Conservation (phyloP, 2,888 invertebrate species). For the Teleogryllus oceanicus region DNA sequence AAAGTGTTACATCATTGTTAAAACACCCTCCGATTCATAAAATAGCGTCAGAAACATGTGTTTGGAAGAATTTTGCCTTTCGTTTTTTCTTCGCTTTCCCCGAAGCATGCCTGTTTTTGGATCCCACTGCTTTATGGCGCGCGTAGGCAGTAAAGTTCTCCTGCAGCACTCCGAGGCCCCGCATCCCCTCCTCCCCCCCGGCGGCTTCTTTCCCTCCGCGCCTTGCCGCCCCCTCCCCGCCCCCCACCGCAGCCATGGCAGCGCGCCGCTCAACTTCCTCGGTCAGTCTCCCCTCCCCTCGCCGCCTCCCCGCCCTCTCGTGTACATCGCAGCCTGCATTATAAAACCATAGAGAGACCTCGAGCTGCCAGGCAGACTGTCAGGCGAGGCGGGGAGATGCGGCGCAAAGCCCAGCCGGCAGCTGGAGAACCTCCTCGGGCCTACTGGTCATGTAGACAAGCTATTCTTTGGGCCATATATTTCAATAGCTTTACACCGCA, state of each 20-base stretch:
- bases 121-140: neutral
- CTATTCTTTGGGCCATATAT: neutral
- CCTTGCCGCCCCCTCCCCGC: neutral
- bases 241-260: neutral
- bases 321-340: too few relatives aligned
- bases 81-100: neutral
- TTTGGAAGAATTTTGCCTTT: neutral
- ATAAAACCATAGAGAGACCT: too few relatives aligned
- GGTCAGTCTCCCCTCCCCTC: too few relatives aligned
- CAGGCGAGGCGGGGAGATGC: too few relatives aligned
- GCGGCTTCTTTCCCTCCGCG: neutral
- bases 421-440: too few relatives aligned
- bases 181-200: neutral
- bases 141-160: neutral
- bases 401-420: too few relatives aligned
- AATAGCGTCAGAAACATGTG: neutral
- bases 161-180: neutral
- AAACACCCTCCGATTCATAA: neutral
- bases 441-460: neutral
- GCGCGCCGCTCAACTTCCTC: too few relatives aligned
- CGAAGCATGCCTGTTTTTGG: neutral
- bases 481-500: constrained; percentile 7
- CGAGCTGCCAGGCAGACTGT: too few relatives aligned
- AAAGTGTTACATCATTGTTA: too few relatives aligned
- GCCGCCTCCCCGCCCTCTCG: too few relatives aligned